Evolutionary conservation across 1,140 invertebrate species (phyloP), one percentile per base, ranked within the genome.

Genomic region (Zaprionus camerounensis): DNA sequence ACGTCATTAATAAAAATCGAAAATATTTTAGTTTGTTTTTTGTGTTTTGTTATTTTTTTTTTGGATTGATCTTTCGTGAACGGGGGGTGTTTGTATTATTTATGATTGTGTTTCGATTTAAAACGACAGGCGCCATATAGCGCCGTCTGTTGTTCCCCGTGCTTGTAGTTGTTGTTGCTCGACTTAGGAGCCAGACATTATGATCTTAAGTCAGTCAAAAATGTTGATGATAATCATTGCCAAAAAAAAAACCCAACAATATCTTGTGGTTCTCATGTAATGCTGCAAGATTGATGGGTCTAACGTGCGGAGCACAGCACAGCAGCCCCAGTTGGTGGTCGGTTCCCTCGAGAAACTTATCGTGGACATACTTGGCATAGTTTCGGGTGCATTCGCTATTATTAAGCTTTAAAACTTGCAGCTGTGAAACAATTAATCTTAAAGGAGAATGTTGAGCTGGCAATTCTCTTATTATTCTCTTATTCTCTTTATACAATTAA

Each of bases 51-150:
- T 20, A 20, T 22, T 22, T 20, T 71, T 38, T 38, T 38, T 38
- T 13, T 15, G 12, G 36, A 15, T 46, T n/a, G 46, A 51, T 58
- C 56, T 64, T 49, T 66, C 11, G 51, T 56, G 34, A 53, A 31
- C 72, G 74, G 36, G 41, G 57, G 74, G 84, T 87, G 84, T 88
- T 87, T 87, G 67, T 84, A 78, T 87, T 88, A 87, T 87, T 87
- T 88, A 87, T 90, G 78, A 81, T 81, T 73, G 69, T 71, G 68
- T 67, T 67, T 62, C 70, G 70, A 67, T 77, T 67, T 63, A 63
- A 77, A 73, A 67, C 58, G 70, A 73, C 75, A 76, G 84, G 80
- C 70, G 84, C 80, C 78, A 80, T 57, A 80, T 64, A 86, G 73
- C 83, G 77, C 73, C 73, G 70, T 78, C 68, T 58, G 5, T 46